Conservation (phyloP, 2,888 invertebrate genomes). For the Chaitophorus viminalis region DNA sequence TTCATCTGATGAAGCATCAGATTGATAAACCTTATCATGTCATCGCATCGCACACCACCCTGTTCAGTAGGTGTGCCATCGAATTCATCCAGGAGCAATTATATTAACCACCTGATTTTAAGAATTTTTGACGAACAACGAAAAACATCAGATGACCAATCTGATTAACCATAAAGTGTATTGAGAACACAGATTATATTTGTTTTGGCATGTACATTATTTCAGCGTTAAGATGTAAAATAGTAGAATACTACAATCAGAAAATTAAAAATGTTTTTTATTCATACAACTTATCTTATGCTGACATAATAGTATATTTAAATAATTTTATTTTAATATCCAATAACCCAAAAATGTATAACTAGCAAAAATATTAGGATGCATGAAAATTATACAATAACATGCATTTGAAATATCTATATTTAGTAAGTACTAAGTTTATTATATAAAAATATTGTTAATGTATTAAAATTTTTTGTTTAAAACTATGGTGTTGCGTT, state of each 20-base stretch:
- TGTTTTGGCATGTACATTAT: neutral
- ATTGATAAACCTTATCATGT: too few relatives aligned
- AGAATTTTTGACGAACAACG: too few relatives aligned
- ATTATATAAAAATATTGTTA: neutral
- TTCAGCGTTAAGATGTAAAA: too few relatives aligned
- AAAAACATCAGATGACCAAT: too few relatives aligned
- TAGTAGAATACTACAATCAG: too few relatives aligned
- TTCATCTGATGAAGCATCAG: too few relatives aligned
- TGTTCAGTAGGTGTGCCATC: too few relatives aligned
- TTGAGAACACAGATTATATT: neutral
- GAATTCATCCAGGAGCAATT: too few relatives aligned
- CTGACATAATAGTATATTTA: neutral
- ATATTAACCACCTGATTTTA: too few relatives aligned
- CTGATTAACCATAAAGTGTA: too few relatives aligned
- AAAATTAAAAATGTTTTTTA: neutral
- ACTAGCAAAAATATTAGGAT: too few relatives aligned
- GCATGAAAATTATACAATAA: neutral
- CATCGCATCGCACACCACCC: too few relatives aligned
- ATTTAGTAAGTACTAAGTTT: neutral
- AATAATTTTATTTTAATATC: neutral
- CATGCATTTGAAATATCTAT: neutral
- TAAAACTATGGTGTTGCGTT: conserved; percentile 33
- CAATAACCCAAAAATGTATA: neutral
- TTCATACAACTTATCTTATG: neutral
- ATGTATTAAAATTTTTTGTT: conserved; percentile 32